phyloP scores from a whole-genome alignment of 2,888 invertebrate species.

The Petrolisthes manimaculis region DNA sequence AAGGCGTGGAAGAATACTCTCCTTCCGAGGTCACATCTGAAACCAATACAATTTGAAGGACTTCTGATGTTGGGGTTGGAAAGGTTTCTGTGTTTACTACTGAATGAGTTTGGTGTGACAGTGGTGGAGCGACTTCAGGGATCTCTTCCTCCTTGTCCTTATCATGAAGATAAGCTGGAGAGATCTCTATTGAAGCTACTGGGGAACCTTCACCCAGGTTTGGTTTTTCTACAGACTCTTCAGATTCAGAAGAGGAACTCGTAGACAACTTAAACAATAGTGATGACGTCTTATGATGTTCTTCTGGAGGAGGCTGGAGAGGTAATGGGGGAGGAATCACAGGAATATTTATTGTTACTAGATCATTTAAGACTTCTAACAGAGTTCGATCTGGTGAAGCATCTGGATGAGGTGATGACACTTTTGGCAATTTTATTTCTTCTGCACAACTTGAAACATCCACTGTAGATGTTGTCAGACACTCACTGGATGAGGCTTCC shows the following conservation, averaged over 20 bases:
- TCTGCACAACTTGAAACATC: not conserved
- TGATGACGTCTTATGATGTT: not conserved
- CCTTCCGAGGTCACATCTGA: too few relatives aligned
- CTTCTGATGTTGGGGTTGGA: not conserved
- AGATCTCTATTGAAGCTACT: not conserved
- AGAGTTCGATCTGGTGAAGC: not conserved
- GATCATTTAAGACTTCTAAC: not conserved
- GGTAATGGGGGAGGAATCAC: slow-evolving; percentile 9
- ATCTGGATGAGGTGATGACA: not conserved
- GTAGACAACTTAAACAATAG: not conserved
- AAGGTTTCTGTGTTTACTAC: not conserved
- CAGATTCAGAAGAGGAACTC: not conserved
- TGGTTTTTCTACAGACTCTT: not conserved
- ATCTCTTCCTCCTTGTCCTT: not conserved
- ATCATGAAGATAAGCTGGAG: slow-evolving; percentile 1
- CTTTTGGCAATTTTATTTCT: too few relatives aligned
- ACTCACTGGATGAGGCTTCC: not conserved
- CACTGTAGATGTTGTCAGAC: not conserved
- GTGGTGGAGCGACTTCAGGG: slow-evolving; percentile 4
- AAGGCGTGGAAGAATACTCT: not conserved
- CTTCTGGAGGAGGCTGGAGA: slow-evolving; percentile 8
- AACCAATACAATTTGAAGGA: not conserved
- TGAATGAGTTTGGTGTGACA: not conserved
- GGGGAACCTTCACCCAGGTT: not conserved
- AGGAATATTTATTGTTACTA: not conserved